These are phyloP conservation scores for Tringa solitaria DNA, from an alignment of 2,113 vertebrate genomes.

Conservation along the genomic window DNA sequence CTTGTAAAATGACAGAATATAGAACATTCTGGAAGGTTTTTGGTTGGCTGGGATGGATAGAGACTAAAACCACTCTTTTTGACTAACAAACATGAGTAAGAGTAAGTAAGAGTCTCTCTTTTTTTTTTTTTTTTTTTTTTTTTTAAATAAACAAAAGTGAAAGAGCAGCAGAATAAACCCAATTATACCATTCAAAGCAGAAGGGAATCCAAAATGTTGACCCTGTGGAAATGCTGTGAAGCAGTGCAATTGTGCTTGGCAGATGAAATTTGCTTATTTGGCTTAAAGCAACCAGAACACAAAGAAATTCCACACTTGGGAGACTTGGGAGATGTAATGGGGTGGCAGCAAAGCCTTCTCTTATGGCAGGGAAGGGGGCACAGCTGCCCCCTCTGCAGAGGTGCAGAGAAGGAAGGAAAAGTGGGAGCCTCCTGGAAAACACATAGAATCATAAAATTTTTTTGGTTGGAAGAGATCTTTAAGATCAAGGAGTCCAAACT, in stretches of 20 bases:
- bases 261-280: neutral
- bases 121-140: too few relatives aligned
- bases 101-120: neutral
- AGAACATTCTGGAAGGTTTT: neutral
- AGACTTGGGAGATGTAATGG: neutral
- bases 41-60: neutral
- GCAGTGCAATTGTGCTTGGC: neutral
- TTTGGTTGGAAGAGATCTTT: neutral
- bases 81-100: neutral
- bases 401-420: neutral
- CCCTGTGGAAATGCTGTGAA: neutral
- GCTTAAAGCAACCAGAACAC: constrained; percentile 15
- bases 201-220: constrained; percentile 6
- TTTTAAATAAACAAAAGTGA: neutral
- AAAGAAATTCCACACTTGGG: neutral
- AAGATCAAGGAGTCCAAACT: neutral
- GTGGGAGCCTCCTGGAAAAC: neutral
- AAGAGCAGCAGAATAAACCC: constrained; percentile 21
- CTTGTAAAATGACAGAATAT: constrained; percentile 21
- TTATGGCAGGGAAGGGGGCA: neutral
- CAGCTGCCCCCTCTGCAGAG: neutral
- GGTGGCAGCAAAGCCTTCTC: neutral
- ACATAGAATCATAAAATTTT: neutral
- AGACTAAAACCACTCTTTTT: neutral
- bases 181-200: constrained; percentile 12